phyloP scores from a whole-genome alignment of 2,113 vertebrate genomes.

The Hirundichthys speculiger region DNA sequence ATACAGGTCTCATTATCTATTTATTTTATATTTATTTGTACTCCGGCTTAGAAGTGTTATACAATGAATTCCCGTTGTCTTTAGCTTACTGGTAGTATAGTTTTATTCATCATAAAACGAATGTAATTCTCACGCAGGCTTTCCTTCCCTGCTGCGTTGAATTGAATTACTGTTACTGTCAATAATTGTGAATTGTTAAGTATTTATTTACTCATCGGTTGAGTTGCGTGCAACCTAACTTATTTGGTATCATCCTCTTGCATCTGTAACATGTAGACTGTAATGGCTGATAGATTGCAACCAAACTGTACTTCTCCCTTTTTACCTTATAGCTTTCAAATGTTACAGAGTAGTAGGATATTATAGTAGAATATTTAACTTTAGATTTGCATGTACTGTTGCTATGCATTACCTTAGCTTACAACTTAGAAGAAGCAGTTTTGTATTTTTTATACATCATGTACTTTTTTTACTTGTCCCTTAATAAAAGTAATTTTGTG shows the following conservation, averaged over 20 bases:
- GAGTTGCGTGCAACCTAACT: slow-evolving; percentile 71
- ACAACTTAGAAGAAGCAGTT: slow-evolving; percentile 73
- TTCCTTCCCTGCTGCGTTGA: slow-evolving; percentile 46
- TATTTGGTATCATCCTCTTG: slow-evolving; percentile 68
- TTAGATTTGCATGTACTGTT: slow-evolving; percentile 79
- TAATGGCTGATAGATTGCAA: slow-evolving; percentile 64
- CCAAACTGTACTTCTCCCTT: slow-evolving; percentile 63
- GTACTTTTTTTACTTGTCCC: slow-evolving; percentile 79
- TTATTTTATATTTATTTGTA: slow-evolving; percentile 82
- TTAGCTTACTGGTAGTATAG: slow-evolving; percentile 46
- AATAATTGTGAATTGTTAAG: slow-evolving; percentile 75
- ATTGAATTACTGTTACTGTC: slow-evolving; percentile 71
- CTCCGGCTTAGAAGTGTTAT: slow-evolving; percentile 63
- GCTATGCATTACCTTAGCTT: slow-evolving; percentile 78
- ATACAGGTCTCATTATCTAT: slow-evolving; percentile 74
- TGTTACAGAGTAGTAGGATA: slow-evolving; percentile 57
- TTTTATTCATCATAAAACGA: slow-evolving; percentile 61
- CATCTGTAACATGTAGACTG: slow-evolving; percentile 62
- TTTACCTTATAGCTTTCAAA: slow-evolving; percentile 66
- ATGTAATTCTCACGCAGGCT: slow-evolving; percentile 62
- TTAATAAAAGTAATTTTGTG: slow-evolving; percentile 81
- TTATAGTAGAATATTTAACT: slow-evolving; percentile 60
- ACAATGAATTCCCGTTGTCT: slow-evolving; percentile 50
- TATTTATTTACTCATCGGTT: slow-evolving; percentile 76
- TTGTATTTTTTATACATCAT: slow-evolving; percentile 82